Evolutionary conservation across 2,888 invertebrate genomes (phyloP).

Genomic region (Heteromurus nitidus): DNA sequence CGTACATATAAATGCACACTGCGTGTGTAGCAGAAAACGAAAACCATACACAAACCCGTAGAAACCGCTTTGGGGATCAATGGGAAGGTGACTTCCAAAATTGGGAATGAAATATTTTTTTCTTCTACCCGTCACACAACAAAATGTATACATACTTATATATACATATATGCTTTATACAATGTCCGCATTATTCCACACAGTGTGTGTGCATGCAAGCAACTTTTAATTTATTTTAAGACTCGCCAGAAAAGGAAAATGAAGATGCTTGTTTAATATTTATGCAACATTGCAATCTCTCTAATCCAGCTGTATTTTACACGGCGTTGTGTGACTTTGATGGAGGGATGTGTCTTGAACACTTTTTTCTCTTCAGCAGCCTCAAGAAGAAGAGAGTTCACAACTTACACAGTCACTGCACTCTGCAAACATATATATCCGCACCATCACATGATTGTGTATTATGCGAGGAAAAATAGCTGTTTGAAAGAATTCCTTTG

Average conservation of each 20-base stretch:
- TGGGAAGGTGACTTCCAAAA: conserved; percentile 69
- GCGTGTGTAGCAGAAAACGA: too few species aligned
- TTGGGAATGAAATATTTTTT: conserved; percentile 66
- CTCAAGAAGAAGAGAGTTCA: not conserved
- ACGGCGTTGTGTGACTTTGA: conserved; percentile 58
- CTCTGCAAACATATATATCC: too few species aligned
- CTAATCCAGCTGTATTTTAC: conserved; percentile 58
- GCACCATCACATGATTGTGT: not conserved
- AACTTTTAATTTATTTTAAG: conserved; percentile 67
- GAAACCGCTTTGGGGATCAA: conserved; percentile 60
- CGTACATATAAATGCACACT: not conserved
- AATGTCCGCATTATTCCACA: too few species aligned
- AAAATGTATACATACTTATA: conserved; percentile 32
- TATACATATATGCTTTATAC: too few species aligned
- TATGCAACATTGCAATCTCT: conserved; percentile 63
- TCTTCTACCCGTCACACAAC: conserved; percentile 57
- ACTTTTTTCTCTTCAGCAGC: too few species aligned
- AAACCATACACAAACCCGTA: too few species aligned
- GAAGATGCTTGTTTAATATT: conserved; percentile 63
- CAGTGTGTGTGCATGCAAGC: conserved; percentile 12
- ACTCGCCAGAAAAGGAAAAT: conserved; percentile 65
- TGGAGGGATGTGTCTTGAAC: conserved; percentile 43
- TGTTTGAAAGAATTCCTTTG: conserved; percentile 29
- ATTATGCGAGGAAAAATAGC: conserved; percentile 47
- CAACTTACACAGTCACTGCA: conserved; percentile 34